A percentile compares a stretch with the other conserved stretches of the same genome.
phyloP scores from a whole-genome alignment of 2,797 vertebrate genomes.

The Sciaenops ocellatus region DNA sequence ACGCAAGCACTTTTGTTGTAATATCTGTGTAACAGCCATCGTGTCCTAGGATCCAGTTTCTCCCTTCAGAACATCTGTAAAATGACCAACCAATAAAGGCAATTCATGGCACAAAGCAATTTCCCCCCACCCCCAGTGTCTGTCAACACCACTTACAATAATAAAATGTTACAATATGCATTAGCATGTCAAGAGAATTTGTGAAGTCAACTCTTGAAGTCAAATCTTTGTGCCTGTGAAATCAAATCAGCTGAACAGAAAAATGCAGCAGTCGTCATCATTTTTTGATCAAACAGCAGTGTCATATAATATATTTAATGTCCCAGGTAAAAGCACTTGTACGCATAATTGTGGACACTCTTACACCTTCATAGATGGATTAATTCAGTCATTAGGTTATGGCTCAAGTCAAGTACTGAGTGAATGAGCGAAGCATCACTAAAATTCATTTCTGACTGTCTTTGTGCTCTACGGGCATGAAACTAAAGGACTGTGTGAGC shows the following conservation, averaged over 20 bases:
- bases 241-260: background rate
- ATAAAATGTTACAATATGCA: background rate
- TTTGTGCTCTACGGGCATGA: constrained; percentile 33
- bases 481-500: constrained; percentile 34
- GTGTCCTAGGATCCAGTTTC: constrained; percentile 42
- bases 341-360: constrained; percentile 11
- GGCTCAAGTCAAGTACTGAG: constrained; percentile 50
- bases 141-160: constrained; percentile 9
- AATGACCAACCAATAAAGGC: constrained; percentile 22
- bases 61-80: constrained; percentile 6
- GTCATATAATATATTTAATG: background rate
- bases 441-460: constrained; percentile 29
- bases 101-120: constrained; percentile 27
- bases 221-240: constrained; percentile 3
- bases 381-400: constrained; percentile 10
- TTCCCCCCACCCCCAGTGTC: background rate
- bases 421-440: background rate
- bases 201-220: background rate
- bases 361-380: background rate
- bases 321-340: constrained; percentile 15
- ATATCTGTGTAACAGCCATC: constrained; percentile 22
- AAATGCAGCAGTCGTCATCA: background rate
- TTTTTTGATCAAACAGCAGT: constrained; percentile 6
- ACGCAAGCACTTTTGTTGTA: constrained; percentile 45
- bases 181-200: background rate